Percentiles rank a stretch among this genome's conserved stretches.
Evolutionary conservation across 30 jellyfish, hydroid and myxozoan species (phyloP).

Genomic region (Hydractinia echinata): DNA sequence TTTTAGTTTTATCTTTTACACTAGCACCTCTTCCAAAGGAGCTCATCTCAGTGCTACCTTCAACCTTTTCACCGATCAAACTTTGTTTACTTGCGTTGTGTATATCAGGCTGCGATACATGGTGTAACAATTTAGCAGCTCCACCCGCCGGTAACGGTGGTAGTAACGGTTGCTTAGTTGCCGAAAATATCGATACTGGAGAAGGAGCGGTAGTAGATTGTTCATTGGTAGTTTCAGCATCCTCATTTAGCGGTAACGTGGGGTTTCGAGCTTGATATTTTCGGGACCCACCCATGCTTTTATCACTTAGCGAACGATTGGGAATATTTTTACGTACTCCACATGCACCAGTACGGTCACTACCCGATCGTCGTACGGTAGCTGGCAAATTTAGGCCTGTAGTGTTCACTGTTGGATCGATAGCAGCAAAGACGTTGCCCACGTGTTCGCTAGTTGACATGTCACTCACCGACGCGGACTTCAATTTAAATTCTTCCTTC

Average conservation of each 20-base stretch:
- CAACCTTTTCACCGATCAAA: constrained; percentile 24
- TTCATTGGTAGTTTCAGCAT: neutral
- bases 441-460: constrained; percentile 16
- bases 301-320: constrained; percentile 27
- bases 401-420: constrained; percentile 67
- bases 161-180: constrained; percentile 18
- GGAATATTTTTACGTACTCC: constrained; percentile 23
- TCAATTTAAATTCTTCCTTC: neutral
- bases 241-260: neutral
- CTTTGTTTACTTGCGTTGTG: constrained; percentile 3
- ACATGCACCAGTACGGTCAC: constrained; percentile 25
- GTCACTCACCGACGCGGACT: constrained; percentile 10
- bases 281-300: constrained; percentile 8
- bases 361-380: constrained; percentile 26
- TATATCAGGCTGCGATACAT: neutral
- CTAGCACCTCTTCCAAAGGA: constrained; percentile 46
- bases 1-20: constrained; percentile 46
- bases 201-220: neutral
- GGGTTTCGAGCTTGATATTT: neutral
- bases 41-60: constrained; percentile 38
- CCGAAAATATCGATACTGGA: neutral
- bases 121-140: constrained; percentile 6
- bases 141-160: constrained; percentile 24
- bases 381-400: constrained; percentile 25
- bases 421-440: constrained; percentile 71